Evolutionary conservation across 2,888 invertebrate species (phyloP), one percentile per base, ranked within the genome.

Genomic region (Hoplodrina blanda): DNA sequence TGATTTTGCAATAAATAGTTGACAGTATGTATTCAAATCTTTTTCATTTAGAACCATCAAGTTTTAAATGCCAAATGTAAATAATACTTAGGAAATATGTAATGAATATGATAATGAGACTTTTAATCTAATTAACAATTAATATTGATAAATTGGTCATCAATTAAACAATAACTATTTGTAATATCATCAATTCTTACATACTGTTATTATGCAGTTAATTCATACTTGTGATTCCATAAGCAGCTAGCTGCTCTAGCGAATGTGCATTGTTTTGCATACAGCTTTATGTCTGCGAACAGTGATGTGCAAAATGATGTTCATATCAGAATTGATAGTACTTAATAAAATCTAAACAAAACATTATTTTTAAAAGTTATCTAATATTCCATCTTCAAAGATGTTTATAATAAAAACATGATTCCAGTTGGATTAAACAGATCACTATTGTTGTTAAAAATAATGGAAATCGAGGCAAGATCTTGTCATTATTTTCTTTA

Each of bases 191-290:
- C 50, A 67, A 50, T 63, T 49, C 54, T 60, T 68, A 57, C 49
- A 62, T 59, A 60, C 49, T 71, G 61, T 33, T 66, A 66, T 25
- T n/a, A 56, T 50, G 53, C 62, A 79, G 60, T 81, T 69, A 55
- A 69, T 60, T 70, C 53, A 75, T 61, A 59, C 44, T 66, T 75
- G 44, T 64, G 50, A 61, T 55, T 62, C 64, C 49, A 44, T 60
- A 73, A 54, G 41, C 49, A 73, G 63, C 57, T 65, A 66, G 37
- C 56, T 64, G 75, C 83, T 69, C 6, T 8, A 61, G 83, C 83
- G 83, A 83, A 73, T 82, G 70, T 72, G 30, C n/a, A 69, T 73
- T 82, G 76, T 80, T 71, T 63, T 73, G 69, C 62, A 63, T 76
- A 66, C 49, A 66, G 61, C 68, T 41, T 53, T 65, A 62, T 66